These are phyloP conservation scores for Bombus confusus DNA, from an alignment of 1,140 invertebrate species.

Conservation along the genomic window DNA sequence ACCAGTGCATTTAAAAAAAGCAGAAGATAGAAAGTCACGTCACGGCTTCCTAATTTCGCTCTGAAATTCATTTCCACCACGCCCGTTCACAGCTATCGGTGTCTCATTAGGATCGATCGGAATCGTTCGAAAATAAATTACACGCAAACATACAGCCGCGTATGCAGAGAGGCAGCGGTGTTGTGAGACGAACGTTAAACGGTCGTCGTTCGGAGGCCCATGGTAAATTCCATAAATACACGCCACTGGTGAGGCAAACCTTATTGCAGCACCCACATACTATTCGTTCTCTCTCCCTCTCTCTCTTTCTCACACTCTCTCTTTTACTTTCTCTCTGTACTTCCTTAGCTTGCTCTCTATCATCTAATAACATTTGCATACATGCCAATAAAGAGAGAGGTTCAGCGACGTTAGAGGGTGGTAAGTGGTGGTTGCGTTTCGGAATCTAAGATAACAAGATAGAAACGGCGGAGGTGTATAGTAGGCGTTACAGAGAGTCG, in stretches of 20 bases:
- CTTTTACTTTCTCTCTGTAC: not conserved
- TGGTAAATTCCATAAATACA: constrained; percentile 41
- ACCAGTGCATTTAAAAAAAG: not conserved
- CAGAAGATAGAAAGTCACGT: not conserved
- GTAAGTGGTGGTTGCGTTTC: constrained; percentile 63
- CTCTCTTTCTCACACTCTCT: not conserved
- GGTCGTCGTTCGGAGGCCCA: not conserved
- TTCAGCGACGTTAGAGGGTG: constrained; percentile 38
- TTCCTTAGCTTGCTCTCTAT: not conserved
- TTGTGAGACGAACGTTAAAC: constrained; percentile 16
- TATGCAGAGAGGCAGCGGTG: not conserved
- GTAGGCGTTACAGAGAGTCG: constrained; percentile 76
- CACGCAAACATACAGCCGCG: not conserved
- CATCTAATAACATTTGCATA: constrained; percentile 40
- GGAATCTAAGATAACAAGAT: constrained; percentile 74
- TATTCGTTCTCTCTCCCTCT: not conserved
- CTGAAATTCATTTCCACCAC: not conserved
- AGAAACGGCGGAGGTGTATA: constrained; percentile 63
- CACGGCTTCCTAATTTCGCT: not conserved
- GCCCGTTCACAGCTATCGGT: not conserved
- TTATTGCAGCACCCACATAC: not conserved
- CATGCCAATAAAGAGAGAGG: constrained; percentile 43
- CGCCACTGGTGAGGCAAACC: constrained; percentile 23
- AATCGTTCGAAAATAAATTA: constrained; percentile 28
- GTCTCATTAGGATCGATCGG: not conserved